Base-by-base conservation (phyloP, 92 coral and sea anemone genomes). In the Epizoanthus rinbou region DNA sequence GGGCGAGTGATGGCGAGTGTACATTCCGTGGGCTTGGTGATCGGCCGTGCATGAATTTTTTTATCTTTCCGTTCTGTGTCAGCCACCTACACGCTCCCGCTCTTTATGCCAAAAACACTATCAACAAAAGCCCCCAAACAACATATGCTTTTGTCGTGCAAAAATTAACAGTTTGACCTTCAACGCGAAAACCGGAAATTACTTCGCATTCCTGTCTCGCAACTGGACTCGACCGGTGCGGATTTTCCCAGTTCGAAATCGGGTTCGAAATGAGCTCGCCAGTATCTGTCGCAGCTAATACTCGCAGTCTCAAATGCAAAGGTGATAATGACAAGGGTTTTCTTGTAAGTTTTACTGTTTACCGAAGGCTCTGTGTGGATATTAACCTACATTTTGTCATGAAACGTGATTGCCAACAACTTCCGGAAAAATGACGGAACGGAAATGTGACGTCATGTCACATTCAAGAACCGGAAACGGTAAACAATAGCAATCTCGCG, bases 401-500 rank as follows among this genome's bases (percentile, higher is more conserved):
- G 28, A 59, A 78, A 78, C 82, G 69, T 78, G 71, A 60, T 78
- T 59, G 82, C 59, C 45, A n/a, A 78, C 25, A 52, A 78, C 82
- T 78, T 78, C 82, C 82, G 53, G 82, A 78, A 78, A 65, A 19
- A 22, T 78, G 82, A 78, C 64, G 57, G 82, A 78, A 78, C 82
- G 82, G 82, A 78, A 78, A 78, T 63, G 82, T 78, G 82, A 78
- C 82, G 82, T 78, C 82, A 63, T 21, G 16, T 22, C 71, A 33
- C 28, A 78, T 78, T 59, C 57, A 78, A 62, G 64, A 25, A 78
- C 82, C 82, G 82, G 82, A 78, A 78, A 78, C 71, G 21, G 16
- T 62, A 60, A 62, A 78, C 82, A 78, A 78, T 78, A 78, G 82
- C 72, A 78, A 74, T 78, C 82, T 78, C 82, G 82, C 60, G 82